A percentile compares a stretch with the other conserved stretches of the same genome.
phyloP scores from a whole-genome alignment of 2,797 vertebrate genomes.

The Eulemur albifrons region DNA sequence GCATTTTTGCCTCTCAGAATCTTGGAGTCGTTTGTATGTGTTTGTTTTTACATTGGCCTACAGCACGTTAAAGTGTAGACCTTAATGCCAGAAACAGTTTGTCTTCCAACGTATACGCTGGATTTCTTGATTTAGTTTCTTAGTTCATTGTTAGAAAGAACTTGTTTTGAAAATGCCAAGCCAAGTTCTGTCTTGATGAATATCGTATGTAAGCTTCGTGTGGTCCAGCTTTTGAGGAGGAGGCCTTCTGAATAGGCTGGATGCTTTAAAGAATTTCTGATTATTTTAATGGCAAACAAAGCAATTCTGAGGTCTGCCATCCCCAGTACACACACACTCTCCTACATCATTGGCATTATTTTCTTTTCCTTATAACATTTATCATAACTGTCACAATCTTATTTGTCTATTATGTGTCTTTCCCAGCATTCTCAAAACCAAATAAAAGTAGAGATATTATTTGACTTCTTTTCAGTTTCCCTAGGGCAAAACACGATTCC shows the following conservation, averaged over 20 bases:
- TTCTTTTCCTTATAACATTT: neutral
- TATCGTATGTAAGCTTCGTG: neutral
- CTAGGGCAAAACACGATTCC: neutral
- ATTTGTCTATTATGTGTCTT: neutral
- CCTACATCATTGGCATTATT: neutral
- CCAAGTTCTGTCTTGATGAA: neutral
- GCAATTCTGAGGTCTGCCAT: neutral
- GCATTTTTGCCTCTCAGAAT: neutral
- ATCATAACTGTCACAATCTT: neutral
- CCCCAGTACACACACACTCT: too few species aligned
- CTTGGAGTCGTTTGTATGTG: neutral
- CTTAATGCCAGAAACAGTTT: neutral
- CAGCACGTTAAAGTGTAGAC: neutral
- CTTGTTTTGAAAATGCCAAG: neutral
- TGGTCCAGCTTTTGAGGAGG: neutral
- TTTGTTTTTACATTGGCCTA: neutral
- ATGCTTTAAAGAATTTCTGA: neutral
- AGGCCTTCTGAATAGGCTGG: neutral
- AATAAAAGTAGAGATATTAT: neutral
- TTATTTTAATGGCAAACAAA: neutral
- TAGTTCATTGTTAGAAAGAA: neutral
- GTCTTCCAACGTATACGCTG: neutral
- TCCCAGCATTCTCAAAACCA: neutral
- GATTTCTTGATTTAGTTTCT: conserved; percentile 13
- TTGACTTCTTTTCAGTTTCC: neutral